phyloP scores from a whole-genome alignment of 2,113 vertebrate species.

The Tor tambroides region DNA sequence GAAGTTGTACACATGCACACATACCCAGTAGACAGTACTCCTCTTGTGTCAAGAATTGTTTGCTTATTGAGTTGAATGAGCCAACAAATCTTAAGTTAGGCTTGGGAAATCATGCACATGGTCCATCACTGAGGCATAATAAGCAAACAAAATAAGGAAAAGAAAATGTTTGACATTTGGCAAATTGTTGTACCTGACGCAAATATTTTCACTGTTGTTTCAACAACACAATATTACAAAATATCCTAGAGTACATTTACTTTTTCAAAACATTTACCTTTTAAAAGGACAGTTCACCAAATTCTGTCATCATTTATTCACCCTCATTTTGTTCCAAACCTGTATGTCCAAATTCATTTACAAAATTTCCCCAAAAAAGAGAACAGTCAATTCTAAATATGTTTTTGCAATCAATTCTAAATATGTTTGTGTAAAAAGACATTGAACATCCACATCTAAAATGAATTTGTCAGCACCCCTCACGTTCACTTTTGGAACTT shows the following conservation, averaged over 20 bases:
- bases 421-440: slow-evolving; percentile 8
- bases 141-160: slow-evolving; percentile 8
- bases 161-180: slow-evolving; percentile 6
- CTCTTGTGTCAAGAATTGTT: not conserved
- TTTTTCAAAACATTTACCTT: too few species aligned
- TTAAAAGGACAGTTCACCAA: too few species aligned
- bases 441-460: not conserved
- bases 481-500: slow-evolving; percentile 7
- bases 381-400: too few species aligned
- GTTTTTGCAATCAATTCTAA: not conserved
- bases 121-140: not conserved
- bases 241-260: not conserved
- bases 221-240: not conserved
- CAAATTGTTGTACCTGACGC: not conserved
- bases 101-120: slow-evolving; percentile 4
- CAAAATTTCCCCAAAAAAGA: too few species aligned
- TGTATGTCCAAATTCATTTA: too few species aligned
- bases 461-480: not conserved
- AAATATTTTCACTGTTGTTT: too few species aligned
- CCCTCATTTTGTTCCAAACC: too few species aligned
- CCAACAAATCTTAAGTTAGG: not conserved
- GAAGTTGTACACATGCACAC: not conserved
- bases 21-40: not conserved
- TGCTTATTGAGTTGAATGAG: not conserved
- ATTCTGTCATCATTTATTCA: too few species aligned